Evolutionary conservation across 1,140 invertebrate genomes (phyloP).

Genomic region (Meloidogyne floridensis): DNA sequence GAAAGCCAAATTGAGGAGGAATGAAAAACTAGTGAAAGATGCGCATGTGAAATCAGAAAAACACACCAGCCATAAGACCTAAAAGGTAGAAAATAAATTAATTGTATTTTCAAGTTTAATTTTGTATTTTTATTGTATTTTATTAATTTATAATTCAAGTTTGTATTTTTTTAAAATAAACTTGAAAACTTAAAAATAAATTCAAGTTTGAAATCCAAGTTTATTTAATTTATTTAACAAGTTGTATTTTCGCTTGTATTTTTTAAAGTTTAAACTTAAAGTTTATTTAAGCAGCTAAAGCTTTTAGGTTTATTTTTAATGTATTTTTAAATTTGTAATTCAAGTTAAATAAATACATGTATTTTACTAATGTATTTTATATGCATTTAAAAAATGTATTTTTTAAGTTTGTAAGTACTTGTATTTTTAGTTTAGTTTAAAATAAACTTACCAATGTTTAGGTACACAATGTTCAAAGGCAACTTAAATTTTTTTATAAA

Average conservation of each 20-base stretch:
- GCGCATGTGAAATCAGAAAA: constrained; percentile 63
- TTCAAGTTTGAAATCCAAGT: too few species aligned
- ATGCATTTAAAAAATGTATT: neutral
- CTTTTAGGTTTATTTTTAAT: too few species aligned
- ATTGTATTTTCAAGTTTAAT: neutral
- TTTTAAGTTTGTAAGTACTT: neutral
- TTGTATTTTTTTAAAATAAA: too few species aligned
- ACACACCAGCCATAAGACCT: constrained; percentile 47
- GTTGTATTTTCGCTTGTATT: too few species aligned
- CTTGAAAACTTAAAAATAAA: too few species aligned
- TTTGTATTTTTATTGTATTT: too few species aligned
- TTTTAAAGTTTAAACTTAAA: too few species aligned
- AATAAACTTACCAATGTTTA: neutral
- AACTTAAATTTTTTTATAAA: constrained; percentile 29
- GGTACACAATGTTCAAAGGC: constrained; percentile 51
- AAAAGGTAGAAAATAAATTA: neutral
- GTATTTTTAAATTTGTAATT: too few species aligned
- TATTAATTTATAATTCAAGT: too few species aligned
- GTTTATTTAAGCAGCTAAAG: too few species aligned
- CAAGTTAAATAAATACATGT: neutral
- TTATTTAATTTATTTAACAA: too few species aligned
- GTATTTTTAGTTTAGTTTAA: neutral
- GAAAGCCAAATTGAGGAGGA: constrained; percentile 62
- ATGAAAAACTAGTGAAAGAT: constrained; percentile 61
- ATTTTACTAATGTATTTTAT: neutral